phyloP scores from a whole-genome alignment of 2,113 vertebrate species.

The Semnopithecus entellus region DNA sequence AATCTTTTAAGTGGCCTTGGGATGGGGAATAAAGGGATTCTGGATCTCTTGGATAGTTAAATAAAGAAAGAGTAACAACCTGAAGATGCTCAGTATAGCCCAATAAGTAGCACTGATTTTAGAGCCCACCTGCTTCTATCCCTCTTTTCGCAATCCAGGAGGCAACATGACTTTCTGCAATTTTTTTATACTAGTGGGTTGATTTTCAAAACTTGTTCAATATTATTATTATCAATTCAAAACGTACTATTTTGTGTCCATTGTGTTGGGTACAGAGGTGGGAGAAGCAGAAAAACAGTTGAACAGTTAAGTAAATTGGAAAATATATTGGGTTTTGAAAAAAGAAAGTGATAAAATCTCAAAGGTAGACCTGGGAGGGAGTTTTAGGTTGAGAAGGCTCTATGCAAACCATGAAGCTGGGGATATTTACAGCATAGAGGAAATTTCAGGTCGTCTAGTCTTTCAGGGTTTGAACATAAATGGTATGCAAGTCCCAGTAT shows the following conservation, averaged over 20 bases:
- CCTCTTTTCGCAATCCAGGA: neutral
- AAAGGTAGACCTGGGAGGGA: neutral
- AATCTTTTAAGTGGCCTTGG: neutral
- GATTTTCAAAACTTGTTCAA: neutral
- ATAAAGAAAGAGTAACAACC: neutral
- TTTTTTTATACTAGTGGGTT: neutral
- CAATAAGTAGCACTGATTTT: neutral
- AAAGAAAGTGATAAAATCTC: neutral
- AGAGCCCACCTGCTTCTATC: neutral
- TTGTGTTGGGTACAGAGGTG: neutral
- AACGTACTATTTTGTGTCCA: neutral
- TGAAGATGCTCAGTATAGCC: neutral
- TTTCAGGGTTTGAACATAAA: neutral
- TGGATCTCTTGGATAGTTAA: neutral
- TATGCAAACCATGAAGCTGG: neutral
- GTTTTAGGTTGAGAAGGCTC: neutral
- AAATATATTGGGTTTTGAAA: neutral
- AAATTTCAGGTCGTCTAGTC: neutral
- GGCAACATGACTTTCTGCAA: neutral
- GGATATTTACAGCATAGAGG: neutral
- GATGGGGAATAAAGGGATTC: neutral
- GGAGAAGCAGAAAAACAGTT: neutral
- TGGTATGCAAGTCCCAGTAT: neutral
- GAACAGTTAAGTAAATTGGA: neutral
- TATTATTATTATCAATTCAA: neutral